phyloP scores from a whole-genome alignment of 2,113 vertebrate genomes.

The Platichthys stellatus region DNA sequence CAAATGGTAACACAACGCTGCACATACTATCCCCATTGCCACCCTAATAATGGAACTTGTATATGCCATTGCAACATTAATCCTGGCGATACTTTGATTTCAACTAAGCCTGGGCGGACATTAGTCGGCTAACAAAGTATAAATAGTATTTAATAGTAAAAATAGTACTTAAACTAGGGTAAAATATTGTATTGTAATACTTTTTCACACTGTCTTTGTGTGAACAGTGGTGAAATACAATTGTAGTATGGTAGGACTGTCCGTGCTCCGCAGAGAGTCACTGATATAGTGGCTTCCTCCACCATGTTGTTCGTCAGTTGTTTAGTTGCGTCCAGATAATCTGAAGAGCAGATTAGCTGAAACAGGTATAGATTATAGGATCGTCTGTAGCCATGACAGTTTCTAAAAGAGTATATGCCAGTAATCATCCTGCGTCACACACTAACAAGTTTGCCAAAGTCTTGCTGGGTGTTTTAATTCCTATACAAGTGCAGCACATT shows the following conservation, averaged over 20 bases:
- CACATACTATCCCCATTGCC: neutral
- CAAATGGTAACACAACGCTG: neutral
- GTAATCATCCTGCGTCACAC: constrained; percentile 56
- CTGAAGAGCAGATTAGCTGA: constrained; percentile 63
- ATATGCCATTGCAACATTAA: neutral
- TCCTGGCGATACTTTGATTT: no score
- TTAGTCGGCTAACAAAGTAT: no score
- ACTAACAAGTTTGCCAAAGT: constrained; percentile 7
- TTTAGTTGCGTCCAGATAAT: constrained; percentile 54
- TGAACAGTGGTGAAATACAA: neutral
- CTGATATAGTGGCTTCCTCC: constrained; percentile 29
- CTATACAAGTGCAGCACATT: constrained; percentile 18
- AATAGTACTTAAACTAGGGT: no score
- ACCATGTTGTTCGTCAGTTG: constrained; percentile 14
- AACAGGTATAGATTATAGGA: constrained; percentile 54
- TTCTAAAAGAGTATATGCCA: constrained; percentile 60
- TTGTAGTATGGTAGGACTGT: neutral
- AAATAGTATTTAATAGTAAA: no score
- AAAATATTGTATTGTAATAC: no score
- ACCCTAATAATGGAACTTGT: neutral
- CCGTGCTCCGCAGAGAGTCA: neutral
- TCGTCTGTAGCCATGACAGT: constrained; percentile 32
- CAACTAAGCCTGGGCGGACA: no score
- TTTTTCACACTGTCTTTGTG: neutral
- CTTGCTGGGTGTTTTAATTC: constrained; percentile 28